phyloP scores from a whole-genome alignment of 2,888 invertebrate genomes.

The Mesoligia furuncula region DNA sequence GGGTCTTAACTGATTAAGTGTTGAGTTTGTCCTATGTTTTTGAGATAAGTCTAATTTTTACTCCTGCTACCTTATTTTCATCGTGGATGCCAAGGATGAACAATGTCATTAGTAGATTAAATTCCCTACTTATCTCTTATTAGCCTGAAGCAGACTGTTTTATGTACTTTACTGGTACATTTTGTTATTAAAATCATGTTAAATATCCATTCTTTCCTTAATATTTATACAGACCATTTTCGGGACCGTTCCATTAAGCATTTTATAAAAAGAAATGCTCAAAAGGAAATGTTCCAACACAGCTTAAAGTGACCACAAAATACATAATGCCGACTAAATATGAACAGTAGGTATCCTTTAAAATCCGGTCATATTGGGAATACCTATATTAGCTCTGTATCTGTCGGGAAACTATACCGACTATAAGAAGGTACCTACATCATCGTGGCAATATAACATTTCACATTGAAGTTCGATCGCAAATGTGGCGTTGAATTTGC shows the following conservation, averaged over 20 bases:
- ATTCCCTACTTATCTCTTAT: neutral
- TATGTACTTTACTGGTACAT: neutral
- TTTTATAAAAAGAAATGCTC: conserved; percentile 43
- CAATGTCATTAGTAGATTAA: neutral
- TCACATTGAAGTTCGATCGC: conserved; percentile 45
- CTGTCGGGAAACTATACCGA: conserved; percentile 21
- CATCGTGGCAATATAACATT: conserved; percentile 53
- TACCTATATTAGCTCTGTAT: conserved; percentile 25
- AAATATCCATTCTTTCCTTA: conserved; percentile 14
- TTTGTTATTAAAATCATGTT: conserved; percentile 23
- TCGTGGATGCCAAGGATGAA: neutral
- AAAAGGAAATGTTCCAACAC: conserved; percentile 32
- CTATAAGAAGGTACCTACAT: conserved; percentile 12
- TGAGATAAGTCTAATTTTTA: neutral
- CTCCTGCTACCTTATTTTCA: neutral
- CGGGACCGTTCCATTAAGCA: conserved; percentile 23
- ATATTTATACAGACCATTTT: conserved; percentile 20
- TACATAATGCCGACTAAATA: conserved; percentile 26
- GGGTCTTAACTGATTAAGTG: conserved; percentile 1
- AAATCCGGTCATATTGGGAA: conserved; percentile 23
- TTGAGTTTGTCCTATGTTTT: neutral
- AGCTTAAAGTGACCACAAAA: conserved; percentile 38
- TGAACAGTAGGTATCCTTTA: conserved; percentile 12
- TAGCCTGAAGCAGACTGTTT: neutral
- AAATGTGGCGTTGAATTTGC: conserved; percentile 61